Conservation (phyloP, 2,797 vertebrate genomes). For the Macropus fuliginosus region DNA sequence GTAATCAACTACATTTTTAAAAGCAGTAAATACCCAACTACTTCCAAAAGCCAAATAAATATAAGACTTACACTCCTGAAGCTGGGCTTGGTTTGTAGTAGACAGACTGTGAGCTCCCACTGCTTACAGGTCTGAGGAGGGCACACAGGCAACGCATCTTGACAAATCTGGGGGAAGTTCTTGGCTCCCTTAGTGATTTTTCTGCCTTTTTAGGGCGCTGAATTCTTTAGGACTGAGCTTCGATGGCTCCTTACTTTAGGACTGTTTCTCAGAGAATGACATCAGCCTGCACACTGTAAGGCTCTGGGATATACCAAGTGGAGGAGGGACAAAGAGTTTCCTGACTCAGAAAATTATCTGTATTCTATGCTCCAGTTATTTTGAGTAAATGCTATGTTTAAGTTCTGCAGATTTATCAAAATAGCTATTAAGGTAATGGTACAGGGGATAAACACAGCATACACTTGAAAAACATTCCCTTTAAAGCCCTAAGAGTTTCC, state of each 20-base stretch:
- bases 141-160: slow-evolving; percentile 81
- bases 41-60: background rate
- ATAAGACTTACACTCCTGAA: slow-evolving; percentile 79
- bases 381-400: slow-evolving; percentile 58
- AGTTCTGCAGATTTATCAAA: slow-evolving; percentile 56
- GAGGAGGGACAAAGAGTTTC: slow-evolving; percentile 78
- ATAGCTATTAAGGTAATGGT: slow-evolving; percentile 25
- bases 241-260: slow-evolving; percentile 73
- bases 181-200: slow-evolving; percentile 53
- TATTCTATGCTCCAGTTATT: slow-evolving; percentile 77
- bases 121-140: slow-evolving; percentile 80
- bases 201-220: slow-evolving; percentile 40
- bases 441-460: slow-evolving; percentile 48
- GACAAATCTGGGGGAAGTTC: slow-evolving; percentile 57
- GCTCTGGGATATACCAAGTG: slow-evolving; percentile 71
- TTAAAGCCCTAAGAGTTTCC: slow-evolving; percentile 2
- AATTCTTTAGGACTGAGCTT: slow-evolving; percentile 61
- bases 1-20: background rate
- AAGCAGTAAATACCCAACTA: background rate
- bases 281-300: slow-evolving; percentile 75
- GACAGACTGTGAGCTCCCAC: slow-evolving; percentile 77
- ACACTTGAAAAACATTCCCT: background rate
- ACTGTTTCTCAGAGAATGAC: slow-evolving; percentile 74
- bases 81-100: slow-evolving; percentile 75
- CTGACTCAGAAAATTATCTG: slow-evolving; percentile 74